A percentile compares a stretch with the other conserved stretches of the same genome.
Evolutionary conservation across 2,113 vertebrate genomes (phyloP).

Genomic region (Dromiciops gliroides): DNA sequence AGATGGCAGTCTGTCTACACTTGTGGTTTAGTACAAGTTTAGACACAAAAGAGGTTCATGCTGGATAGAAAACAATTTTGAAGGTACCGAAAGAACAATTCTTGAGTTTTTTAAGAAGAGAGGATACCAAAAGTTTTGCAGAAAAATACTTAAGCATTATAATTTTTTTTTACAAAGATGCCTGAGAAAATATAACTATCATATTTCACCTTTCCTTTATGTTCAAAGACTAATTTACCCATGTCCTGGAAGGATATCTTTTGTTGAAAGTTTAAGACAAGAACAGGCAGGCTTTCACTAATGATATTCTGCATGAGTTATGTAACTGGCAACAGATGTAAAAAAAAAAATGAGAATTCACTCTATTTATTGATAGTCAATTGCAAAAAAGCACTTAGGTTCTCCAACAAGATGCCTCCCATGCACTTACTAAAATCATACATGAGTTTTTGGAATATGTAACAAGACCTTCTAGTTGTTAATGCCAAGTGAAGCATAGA

Average conservation of each 20-base stretch:
- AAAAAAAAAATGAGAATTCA: neutral
- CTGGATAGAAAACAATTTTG: neutral
- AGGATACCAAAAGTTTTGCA: neutral
- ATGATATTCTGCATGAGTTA: neutral
- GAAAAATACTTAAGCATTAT: neutral
- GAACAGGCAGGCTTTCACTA: neutral
- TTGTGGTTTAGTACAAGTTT: too few species aligned
- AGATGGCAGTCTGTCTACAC: neutral
- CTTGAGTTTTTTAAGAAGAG: neutral
- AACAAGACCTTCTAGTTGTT: neutral
- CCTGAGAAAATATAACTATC: neutral
- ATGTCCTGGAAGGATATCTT: neutral
- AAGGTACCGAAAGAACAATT: neutral
- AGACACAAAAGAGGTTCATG: neutral
- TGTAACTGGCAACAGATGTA: neutral
- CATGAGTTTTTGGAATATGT: neutral
- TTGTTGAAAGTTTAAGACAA: neutral
- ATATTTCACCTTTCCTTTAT: neutral
- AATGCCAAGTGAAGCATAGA: neutral
- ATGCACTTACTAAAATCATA: neutral
- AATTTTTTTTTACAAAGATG: too few species aligned
- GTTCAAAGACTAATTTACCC: neutral
- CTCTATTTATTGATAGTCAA: neutral
- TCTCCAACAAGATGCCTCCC: neutral
- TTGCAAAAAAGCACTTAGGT: neutral